These are phyloP conservation scores for Drosophila mimica DNA, from an alignment of 2,888 invertebrate species.

Conservation along the genomic window DNA sequence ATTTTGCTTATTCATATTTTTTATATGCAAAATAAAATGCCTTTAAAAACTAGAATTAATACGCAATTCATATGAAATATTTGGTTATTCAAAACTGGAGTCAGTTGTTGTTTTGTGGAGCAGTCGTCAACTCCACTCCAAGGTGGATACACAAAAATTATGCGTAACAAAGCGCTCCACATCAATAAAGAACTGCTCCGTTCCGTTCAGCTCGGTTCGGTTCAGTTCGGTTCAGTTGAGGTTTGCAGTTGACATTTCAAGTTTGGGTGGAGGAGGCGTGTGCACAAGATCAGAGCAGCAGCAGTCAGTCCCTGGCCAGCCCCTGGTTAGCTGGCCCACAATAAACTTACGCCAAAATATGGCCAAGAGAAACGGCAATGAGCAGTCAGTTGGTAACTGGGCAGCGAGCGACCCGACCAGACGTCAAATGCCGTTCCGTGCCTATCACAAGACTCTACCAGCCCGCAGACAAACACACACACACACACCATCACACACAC, in stretches of 20 bases:
- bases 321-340: conserved; percentile 42
- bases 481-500: conserved; percentile 8
- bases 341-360: conserved; percentile 74
- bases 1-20: neutral
- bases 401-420: conserved; percentile 39
- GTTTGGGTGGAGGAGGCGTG: conserved; percentile 32
- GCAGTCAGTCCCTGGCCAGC: conserved; percentile 5
- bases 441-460: conserved; percentile 68
- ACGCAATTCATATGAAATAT: neutral
- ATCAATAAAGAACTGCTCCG: conserved; percentile 20
- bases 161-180: conserved; percentile 61
- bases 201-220: conserved; percentile 2
- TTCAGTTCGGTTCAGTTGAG: too few relatives aligned
- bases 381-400: conserved; percentile 61
- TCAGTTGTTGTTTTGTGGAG: neutral
- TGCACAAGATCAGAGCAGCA: conserved; percentile 25
- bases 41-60: neutral
- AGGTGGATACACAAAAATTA: conserved; percentile 43
- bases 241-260: conserved; percentile 45
- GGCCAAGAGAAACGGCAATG: conserved; percentile 71
- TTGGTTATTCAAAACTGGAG: neutral
- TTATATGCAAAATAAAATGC: neutral
- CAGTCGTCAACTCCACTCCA: neutral
- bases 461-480: conserved; percentile 10
- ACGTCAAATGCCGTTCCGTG: conserved; percentile 63